A percentile compares a stretch with the other conserved stretches of the same genome.
These are phyloP conservation scores for Macropus fuliginosus DNA, from an alignment of 2,797 vertebrate species.

Conservation along the genomic window DNA sequence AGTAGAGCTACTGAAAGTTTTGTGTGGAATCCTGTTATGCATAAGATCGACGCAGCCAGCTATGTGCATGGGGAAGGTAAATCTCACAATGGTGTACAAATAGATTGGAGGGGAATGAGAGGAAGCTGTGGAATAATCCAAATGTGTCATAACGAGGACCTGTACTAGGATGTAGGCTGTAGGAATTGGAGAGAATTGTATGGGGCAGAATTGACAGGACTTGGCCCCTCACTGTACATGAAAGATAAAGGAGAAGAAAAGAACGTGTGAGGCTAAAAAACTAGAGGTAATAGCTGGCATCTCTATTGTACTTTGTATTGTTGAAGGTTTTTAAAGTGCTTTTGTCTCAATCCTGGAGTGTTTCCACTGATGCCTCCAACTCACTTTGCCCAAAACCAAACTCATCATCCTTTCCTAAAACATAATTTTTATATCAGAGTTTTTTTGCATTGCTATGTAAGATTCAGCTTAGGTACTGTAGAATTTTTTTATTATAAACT, in stretches of 20 bases:
- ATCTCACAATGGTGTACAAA: neutral
- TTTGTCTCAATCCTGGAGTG: neutral
- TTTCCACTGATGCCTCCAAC: neutral
- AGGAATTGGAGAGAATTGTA: neutral
- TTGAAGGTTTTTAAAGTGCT: neutral
- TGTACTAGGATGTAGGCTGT: neutral
- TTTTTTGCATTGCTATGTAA: neutral
- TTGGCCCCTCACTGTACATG: too few relatives aligned
- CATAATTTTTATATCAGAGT: neutral
- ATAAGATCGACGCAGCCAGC: neutral
- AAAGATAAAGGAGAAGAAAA: neutral
- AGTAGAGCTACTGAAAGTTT: neutral
- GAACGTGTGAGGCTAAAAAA: neutral
- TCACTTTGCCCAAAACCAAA: neutral
- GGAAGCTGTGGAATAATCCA: neutral
- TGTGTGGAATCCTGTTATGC: neutral
- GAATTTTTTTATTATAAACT: neutral
- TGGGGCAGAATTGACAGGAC: neutral
- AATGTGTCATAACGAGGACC: neutral
- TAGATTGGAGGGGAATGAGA: neutral
- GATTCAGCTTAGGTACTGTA: neutral
- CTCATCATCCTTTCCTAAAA: neutral
- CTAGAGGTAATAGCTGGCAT: neutral
- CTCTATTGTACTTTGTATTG: neutral
- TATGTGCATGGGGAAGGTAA: neutral